These are phyloP conservation scores for Acanthosoma haemorrhoidale DNA, from an alignment of 2,888 invertebrate genomes.

Conservation along the genomic window DNA sequence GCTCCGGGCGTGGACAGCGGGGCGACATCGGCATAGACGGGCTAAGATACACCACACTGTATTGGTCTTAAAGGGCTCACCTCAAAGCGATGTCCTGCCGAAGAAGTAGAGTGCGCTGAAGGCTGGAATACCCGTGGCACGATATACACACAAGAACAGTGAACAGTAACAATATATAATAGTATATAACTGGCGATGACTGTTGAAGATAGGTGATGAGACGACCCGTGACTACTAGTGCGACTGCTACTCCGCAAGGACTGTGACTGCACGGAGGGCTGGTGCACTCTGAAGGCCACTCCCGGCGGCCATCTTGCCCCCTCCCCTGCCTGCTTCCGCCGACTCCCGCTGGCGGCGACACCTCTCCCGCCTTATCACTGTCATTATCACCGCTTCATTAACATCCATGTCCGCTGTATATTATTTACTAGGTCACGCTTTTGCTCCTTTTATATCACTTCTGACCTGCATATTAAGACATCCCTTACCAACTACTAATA, in stretches of 20 bases:
- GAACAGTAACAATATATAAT: background rate
- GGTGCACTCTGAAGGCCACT: conserved; percentile 13
- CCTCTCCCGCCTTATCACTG: conserved; percentile 4
- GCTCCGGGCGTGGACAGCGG: too few species aligned
- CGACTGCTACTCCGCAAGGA: background rate
- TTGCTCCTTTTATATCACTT: background rate
- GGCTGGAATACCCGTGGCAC: background rate
- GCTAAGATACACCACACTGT: background rate
- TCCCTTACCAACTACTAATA: too few species aligned
- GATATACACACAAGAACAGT: conserved; percentile 15
- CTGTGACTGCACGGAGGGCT: conserved; percentile 3
- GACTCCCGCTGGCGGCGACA: background rate
- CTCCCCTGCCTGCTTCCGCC: background rate
- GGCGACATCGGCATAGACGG: conserved; percentile 2
- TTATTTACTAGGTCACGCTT: background rate
- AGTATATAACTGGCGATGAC: background rate
- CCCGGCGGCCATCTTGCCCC: conserved; percentile 24
- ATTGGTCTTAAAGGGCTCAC: background rate
- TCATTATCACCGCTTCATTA: background rate
- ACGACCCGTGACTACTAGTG: background rate
- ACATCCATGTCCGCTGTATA: background rate
- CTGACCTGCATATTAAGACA: too few species aligned
- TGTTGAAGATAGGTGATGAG: background rate
- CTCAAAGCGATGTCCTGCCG: conserved; percentile 1
- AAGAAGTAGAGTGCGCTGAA: background rate